Percentiles rank a stretch among this genome's conserved stretches.
Conservation (phyloP, 2,113 vertebrate species). For the Brachionichthys hirsutus region DNA sequence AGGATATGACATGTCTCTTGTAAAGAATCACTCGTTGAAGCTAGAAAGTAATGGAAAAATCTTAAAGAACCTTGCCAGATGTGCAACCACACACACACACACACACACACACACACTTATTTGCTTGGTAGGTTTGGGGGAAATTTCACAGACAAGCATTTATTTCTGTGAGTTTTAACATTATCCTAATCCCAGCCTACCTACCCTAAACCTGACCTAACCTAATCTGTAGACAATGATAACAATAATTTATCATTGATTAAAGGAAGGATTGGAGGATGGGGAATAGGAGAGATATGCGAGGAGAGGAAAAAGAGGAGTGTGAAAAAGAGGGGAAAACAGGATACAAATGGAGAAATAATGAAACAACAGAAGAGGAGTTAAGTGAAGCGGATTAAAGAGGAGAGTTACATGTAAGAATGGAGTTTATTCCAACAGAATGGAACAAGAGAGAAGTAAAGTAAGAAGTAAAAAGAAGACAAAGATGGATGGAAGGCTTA, state of each 20-base stretch:
- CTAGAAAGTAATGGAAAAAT: constrained; percentile 55
- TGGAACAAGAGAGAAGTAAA: neutral
- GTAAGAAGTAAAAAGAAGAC: neutral
- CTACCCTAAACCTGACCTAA: no score
- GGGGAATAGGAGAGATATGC: neutral
- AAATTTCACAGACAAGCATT: no score
- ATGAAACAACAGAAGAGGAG: no score
- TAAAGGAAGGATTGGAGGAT: neutral
- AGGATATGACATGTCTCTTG: constrained; percentile 51
- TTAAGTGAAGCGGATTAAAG: neutral
- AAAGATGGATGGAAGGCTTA: neutral
- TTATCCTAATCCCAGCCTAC: no score
- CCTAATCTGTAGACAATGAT: no score
- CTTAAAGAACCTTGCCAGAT: constrained; percentile 61
- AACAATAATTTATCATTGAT: no score
- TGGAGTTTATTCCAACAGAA: neutral
- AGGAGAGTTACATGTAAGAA: neutral
- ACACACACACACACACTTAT: no score
- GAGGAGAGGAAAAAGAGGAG: neutral
- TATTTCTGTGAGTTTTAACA: no score
- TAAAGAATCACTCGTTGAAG: constrained; percentile 67
- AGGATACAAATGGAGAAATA: no score
- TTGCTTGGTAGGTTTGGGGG: no score
- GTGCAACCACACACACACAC: constrained; percentile 15
- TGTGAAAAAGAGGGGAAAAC: neutral